Conservation (phyloP, 2,888 invertebrate genomes). For the Masnerella sp. region DNA sequence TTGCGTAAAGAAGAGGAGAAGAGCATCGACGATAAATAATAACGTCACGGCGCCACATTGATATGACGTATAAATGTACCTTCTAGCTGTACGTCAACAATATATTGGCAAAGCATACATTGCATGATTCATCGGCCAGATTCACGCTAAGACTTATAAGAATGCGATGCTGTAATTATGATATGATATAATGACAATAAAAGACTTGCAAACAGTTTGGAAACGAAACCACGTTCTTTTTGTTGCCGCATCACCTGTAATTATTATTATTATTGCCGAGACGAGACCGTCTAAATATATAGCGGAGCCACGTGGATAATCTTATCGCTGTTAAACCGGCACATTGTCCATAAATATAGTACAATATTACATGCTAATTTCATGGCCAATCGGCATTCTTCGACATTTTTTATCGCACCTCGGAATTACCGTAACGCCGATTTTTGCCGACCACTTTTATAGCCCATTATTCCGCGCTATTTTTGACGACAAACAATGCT, state of each 20-base stretch:
- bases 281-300: conserved; percentile 31
- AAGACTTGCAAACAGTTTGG: neutral
- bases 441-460: conserved; percentile 2
- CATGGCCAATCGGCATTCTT: conserved; percentile 45
- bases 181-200: conserved; percentile 20
- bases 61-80: conserved; percentile 56
- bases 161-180: conserved; percentile 43
- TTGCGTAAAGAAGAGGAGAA: conserved; percentile 59
- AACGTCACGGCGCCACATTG: conserved; percentile 57
- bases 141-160: conserved; percentile 15
- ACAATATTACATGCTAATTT: conserved; percentile 49
- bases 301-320: conserved; percentile 17
- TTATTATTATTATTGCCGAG: conserved; percentile 26
- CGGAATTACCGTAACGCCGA: conserved; percentile 2
- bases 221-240: conserved; percentile 20
- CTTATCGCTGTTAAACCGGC: conserved; percentile 34
- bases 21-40: conserved; percentile 57
- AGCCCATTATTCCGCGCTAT: neutral
- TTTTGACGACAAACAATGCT: conserved; percentile 8
- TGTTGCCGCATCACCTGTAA: neutral
- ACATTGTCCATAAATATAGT: conserved; percentile 4
- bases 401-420: conserved; percentile 22
- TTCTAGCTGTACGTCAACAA: conserved; percentile 50
- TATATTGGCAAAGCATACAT: conserved; percentile 56
- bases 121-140: conserved; percentile 29